Evolutionary conservation across 2,113 vertebrate genomes (phyloP).

Genomic region (Hydrolagus affinis): DNA sequence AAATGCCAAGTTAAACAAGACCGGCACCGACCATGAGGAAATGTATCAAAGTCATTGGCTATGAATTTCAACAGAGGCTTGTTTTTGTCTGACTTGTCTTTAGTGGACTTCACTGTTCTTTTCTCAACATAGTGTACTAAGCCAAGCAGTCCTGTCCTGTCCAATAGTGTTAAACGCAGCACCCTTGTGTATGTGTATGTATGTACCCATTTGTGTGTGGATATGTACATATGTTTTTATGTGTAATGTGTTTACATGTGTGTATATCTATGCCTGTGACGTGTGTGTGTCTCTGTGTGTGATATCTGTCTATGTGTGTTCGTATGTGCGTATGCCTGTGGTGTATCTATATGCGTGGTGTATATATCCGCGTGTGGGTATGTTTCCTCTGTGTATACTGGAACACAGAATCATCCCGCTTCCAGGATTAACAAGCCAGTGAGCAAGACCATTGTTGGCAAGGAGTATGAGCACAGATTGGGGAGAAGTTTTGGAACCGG

Average conservation of each 20-base stretch:
- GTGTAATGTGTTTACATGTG: too few relatives aligned
- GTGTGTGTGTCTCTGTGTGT: too few relatives aligned
- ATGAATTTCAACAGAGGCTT: neutral
- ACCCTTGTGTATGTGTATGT: neutral
- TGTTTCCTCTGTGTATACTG: slow-evolving; percentile 39
- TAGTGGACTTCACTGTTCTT: neutral
- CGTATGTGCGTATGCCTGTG: too few relatives aligned
- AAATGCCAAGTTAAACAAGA: neutral
- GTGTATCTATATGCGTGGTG: too few relatives aligned
- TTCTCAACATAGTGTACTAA: neutral
- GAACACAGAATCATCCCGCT: slow-evolving; percentile 57
- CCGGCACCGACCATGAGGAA: neutral
- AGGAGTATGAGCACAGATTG: slow-evolving; percentile 44
- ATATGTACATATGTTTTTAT: too few relatives aligned
- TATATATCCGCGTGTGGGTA: too few relatives aligned
- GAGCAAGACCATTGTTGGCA: slow-evolving; percentile 58
- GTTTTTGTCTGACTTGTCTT: slow-evolving; percentile 6
- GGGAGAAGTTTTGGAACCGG: slow-evolving; percentile 56
- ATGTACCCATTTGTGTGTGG: neutral
- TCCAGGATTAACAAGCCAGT: slow-evolving; percentile 47
- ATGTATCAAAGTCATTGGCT: neutral
- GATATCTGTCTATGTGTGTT: too few relatives aligned
- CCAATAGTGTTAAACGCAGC: neutral
- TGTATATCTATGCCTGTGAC: too few relatives aligned
- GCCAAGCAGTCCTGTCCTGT: slow-evolving; percentile 1